phyloP scores from a whole-genome alignment of 37 sponge, comb jelly and placozoan species.

The Geodia barretti region DNA sequence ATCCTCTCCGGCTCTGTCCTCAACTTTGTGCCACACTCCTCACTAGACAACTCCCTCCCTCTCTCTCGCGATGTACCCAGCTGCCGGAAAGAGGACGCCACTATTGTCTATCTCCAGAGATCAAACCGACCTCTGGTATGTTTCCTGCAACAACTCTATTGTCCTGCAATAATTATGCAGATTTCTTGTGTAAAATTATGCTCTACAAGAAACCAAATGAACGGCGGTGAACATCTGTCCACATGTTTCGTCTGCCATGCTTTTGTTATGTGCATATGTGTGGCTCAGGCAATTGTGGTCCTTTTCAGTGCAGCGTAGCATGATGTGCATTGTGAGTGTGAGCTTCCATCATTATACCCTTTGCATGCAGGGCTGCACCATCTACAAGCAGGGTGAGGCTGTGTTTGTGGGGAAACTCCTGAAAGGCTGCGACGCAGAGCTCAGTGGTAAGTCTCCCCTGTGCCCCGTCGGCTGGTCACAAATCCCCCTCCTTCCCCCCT shows the following conservation, averaged over 20 bases:
- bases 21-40: slow-evolving; percentile 15
- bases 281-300: too few species aligned
- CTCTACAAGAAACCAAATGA: too few species aligned
- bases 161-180: too few species aligned
- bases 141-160: too few species aligned
- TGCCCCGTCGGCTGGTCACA: not conserved
- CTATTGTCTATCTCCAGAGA: slow-evolving; percentile 55
- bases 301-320: not conserved
- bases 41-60: not conserved
- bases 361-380: slow-evolving; percentile 52
- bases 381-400: slow-evolving; percentile 71
- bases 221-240: too few species aligned
- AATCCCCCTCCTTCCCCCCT: not conserved
- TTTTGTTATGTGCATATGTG: too few species aligned
- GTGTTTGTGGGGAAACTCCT: slow-evolving; percentile 64
- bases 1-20: slow-evolving; percentile 36
- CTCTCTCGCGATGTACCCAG: slow-evolving; percentile 58
- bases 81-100: slow-evolving; percentile 58
- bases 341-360: too few species aligned
- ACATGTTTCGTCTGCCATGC: too few species aligned
- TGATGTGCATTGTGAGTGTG: not conserved
- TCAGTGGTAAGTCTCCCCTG: slow-evolving; percentile 49
- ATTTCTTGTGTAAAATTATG: too few species aligned
- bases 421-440: slow-evolving; percentile 70
- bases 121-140: slow-evolving; percentile 77